phyloP scores from a whole-genome alignment of 2,113 vertebrate genomes.

The Drymodes brunneopygia region DNA sequence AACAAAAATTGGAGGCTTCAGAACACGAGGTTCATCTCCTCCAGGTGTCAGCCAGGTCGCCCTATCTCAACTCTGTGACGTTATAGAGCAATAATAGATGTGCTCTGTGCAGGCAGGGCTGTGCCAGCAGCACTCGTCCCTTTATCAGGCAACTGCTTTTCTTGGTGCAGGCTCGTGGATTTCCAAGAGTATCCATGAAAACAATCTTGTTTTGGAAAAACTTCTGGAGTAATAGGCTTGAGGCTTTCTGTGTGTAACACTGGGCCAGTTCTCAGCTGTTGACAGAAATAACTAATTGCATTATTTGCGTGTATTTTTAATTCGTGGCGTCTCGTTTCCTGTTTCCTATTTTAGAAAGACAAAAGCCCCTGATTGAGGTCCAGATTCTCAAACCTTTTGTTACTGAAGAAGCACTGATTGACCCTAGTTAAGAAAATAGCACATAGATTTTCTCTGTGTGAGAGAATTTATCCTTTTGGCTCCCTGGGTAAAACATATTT shows the following conservation, averaged over 20 bases:
- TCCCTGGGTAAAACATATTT: neutral
- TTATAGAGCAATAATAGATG: neutral
- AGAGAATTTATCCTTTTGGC: fast-evolving
- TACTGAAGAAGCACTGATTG: neutral
- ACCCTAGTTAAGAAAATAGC: fast-evolving
- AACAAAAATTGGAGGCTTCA: neutral
- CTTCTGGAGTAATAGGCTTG: neutral
- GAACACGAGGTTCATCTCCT: neutral
- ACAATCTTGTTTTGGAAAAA: constrained; percentile 22
- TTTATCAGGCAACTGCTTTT: neutral
- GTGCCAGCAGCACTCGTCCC: neutral
- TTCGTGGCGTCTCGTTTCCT: neutral
- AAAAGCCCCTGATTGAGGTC: neutral
- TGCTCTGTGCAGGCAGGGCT: neutral
- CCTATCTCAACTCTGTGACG: neutral
- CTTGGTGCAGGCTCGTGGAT: neutral
- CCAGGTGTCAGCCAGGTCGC: neutral
- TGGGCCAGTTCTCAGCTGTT: neutral
- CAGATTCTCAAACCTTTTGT: neutral
- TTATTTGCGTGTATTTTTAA: constrained; percentile 2
- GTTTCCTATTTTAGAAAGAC: neutral
- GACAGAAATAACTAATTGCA: neutral
- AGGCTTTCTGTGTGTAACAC: neutral
- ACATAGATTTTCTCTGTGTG: neutral
- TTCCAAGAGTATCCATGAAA: neutral